These are phyloP conservation scores for Sisyra nigra DNA, from an alignment of 2,888 invertebrate species.

Conservation along the genomic window DNA sequence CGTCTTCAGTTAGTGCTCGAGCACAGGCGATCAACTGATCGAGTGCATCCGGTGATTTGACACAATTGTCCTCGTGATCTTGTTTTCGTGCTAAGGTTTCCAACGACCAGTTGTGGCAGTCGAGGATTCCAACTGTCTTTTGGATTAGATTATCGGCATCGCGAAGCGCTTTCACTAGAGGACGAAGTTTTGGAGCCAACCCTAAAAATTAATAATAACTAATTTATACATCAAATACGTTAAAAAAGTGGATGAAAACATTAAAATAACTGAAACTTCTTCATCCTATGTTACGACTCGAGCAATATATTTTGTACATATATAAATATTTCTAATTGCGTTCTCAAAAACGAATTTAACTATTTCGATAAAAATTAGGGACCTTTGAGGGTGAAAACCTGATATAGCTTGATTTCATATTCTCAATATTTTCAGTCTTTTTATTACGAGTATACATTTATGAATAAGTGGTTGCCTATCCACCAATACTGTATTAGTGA, in stretches of 20 bases:
- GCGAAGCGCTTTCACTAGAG: slow-evolving; percentile 61
- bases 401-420: too few relatives aligned
- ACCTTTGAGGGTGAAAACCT: too few relatives aligned
- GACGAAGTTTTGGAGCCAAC: slow-evolving; percentile 54
- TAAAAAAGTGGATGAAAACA: background rate
- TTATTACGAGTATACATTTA: too few relatives aligned
- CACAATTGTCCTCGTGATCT: slow-evolving; percentile 29
- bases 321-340: too few relatives aligned
- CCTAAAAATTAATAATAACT: slow-evolving; percentile 21
- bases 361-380: too few relatives aligned
- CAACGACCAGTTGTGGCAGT: slow-evolving; percentile 64
- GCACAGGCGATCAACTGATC: slow-evolving; percentile 81
- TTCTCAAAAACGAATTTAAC: too few relatives aligned
- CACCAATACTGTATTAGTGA: too few relatives aligned
- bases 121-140: slow-evolving; percentile 57
- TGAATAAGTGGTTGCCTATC: too few relatives aligned
- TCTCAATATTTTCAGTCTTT: too few relatives aligned
- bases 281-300: too few relatives aligned
- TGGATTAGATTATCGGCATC: slow-evolving; percentile 68
- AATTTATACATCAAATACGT: background rate
- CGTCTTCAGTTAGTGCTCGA: slow-evolving; percentile 74
- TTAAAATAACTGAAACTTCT: too few relatives aligned
- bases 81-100: slow-evolving; percentile 33
- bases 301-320: too few relatives aligned
- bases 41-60: slow-evolving; percentile 59